Evolutionary conservation across 2,113 vertebrate species (phyloP), one percentile per base, ranked within the genome.

Genomic region (Channa maculata): DNA sequence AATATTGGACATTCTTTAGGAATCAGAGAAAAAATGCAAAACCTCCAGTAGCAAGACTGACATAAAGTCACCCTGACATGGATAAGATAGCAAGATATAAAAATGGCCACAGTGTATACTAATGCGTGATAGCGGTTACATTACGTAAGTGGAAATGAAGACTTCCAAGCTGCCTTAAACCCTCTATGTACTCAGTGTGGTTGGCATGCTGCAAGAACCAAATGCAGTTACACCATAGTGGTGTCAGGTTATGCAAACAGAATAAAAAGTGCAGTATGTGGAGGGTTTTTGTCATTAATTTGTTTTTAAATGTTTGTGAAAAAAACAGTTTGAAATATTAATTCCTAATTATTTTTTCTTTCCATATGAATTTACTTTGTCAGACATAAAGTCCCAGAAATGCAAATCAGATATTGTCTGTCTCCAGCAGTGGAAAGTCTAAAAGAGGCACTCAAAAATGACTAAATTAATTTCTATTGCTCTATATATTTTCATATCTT

Each of bases 111-210:
- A 43, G 61, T 82, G 71, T 86, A 78, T 84, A 81, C 77, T 71
- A 88, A 80, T 65, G 72, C 71, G 60, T 33, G 71, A 74, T 83
- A 78, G 79, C 53, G 70, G 76, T 85, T 79, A 66, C 51, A 71
- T 79, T 80, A 79, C 49, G 67, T 73, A 80, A 83, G 79, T 54
- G 83, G 76, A 73, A 74, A 79, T 36, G 67, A 79, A 77, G 84
- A 89, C 85, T 92, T 91, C 87, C 82, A 93, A 94, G 95, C 96
- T 97, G 97, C 97, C 98, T 99, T 98, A 98, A 98, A 96, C 95
- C 95, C 94, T 97, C 94, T 92, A 86, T 95, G 93, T 95, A 96
- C 94, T 95, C 11, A 59, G 45, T 64, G 39, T 50, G 65, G 67
- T 58, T 43, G 67, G 55, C 55, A 15, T 3, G 7, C 75, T 82